Evolutionary conservation across 2,113 vertebrate genomes (phyloP), one percentile per base, ranked within the genome.

Genomic region (Psammodynastes pulverulentus): DNA sequence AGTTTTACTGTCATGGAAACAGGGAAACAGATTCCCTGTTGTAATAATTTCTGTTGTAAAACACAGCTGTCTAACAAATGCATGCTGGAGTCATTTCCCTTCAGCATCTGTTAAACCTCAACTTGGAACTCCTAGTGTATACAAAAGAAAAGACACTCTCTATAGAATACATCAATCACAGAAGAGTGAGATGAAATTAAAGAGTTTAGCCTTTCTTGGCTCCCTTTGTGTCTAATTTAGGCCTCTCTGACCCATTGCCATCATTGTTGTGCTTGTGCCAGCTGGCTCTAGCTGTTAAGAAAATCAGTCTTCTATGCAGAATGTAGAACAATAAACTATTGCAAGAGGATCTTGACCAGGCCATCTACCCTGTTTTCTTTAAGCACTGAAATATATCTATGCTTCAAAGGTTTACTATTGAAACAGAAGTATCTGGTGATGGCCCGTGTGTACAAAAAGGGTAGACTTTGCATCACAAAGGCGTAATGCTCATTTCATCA

Each of bases 221-320:
- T 97, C 95, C 52, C 94, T 94, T 87, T 96, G 88, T 95, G 91
- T 95, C 94, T 96, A 96, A 96, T 96, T 97, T 95, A 97, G 91
- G 93, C 95, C 91, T 96, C 94, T 95, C 94, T 95, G 96, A 97
- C 95, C 97, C 95, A 87, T 89, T 96, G 95, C 94, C 94, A 96
- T 97, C 95, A 94, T 84, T 97, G 95, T 92, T 96, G 92, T 94
- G 92, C 91, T 97, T 96, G 91, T 90, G 92, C 94, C 97, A 97
- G 95, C 95, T 98, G 97, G 95, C 97, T 97, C 96, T 97, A 96
- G 97, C 98, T 98, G 97, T 96, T 97, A 97, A 96, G 95, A 94
- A 97, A 97, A 97, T 93, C 96, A 97, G 92, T 87, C 95, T 95
- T 97, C 94, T 62, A 0, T 97, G 95, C 94, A 96, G 96, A 97